Percentiles rank a stretch among this genome's conserved stretches.
Conservation (phyloP, 2,113 vertebrate genomes). For the Channa argus region DNA sequence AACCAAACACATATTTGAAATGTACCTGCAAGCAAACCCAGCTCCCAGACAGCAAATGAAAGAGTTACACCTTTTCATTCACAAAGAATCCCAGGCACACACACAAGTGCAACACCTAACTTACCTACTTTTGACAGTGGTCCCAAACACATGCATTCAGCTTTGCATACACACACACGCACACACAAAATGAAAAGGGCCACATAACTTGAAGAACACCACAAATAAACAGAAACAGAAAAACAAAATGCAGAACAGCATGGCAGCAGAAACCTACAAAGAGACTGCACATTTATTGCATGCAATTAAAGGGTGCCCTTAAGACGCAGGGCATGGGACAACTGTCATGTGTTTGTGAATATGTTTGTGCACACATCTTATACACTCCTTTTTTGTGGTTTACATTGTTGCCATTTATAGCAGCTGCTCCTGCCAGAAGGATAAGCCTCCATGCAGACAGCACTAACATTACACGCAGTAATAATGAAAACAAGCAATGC, state of each 20-base stretch:
- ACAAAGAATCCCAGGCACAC: background rate
- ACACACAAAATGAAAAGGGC: constrained; percentile 18
- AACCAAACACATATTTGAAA: background rate
- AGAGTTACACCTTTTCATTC: constrained; percentile 11
- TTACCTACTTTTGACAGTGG: background rate
- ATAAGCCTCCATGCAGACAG: background rate
- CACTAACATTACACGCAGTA: background rate
- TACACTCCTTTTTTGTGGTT: constrained; percentile 21
- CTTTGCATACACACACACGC: background rate
- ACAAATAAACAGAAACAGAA: constrained; percentile 45
- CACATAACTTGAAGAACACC: constrained; percentile 28
- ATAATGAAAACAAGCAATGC: constrained; percentile 8
- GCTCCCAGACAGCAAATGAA: background rate
- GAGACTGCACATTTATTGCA: constrained; percentile 35
- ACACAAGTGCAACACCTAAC: background rate
- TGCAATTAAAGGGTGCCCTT: constrained; percentile 63
- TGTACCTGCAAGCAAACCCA: background rate
- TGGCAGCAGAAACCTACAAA: constrained; percentile 65
- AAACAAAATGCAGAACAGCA: constrained; percentile 14
- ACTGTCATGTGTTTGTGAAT: constrained; percentile 21
- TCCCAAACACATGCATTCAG: background rate
- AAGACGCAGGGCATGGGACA: constrained; percentile 22
- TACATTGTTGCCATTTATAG: constrained; percentile 10
- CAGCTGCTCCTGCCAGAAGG: constrained; percentile 7
- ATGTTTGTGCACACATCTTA: constrained; percentile 6